Percentiles rank a stretch among this genome's conserved stretches.
Conservation (phyloP, 2,113 vertebrate genomes). For the Vulpes vulpes region DNA sequence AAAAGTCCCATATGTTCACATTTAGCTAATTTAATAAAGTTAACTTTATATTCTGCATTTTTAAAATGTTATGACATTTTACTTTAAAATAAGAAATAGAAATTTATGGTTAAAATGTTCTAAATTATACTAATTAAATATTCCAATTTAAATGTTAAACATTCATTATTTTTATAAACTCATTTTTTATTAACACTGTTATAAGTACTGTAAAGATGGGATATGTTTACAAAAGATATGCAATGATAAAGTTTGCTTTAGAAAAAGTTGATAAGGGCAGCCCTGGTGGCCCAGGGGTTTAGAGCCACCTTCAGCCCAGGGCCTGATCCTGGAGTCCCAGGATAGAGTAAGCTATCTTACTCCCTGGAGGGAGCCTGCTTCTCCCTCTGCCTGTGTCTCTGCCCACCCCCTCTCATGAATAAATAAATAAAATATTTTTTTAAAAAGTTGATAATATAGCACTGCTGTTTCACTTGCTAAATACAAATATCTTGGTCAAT, state of each 20-base stretch:
- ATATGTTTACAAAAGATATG: background rate
- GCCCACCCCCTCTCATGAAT: no score
- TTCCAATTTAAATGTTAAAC: slow-evolving; percentile 47
- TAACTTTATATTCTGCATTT: slow-evolving; percentile 62
- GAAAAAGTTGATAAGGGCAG: background rate
- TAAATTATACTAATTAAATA: slow-evolving; percentile 53
- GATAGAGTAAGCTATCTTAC: no score
- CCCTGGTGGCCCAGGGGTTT: no score
- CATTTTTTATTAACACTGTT: slow-evolving; percentile 42
- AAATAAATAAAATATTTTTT: no score
- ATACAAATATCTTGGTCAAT: background rate
- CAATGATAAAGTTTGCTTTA: background rate
- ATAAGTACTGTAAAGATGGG: background rate
- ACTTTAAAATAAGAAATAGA: slow-evolving; percentile 59
- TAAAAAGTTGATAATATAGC: background rate
- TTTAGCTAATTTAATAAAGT: slow-evolving; percentile 60
- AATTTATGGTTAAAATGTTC: slow-evolving; percentile 14
- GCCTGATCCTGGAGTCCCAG: no score
- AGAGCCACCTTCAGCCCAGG: no score
- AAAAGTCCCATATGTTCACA: slow-evolving; percentile 56
- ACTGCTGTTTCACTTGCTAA: background rate
- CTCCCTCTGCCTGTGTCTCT: no score
- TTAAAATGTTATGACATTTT: slow-evolving; percentile 54
- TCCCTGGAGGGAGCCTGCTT: no score
- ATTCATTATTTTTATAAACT: slow-evolving; percentile 33